Conservation (phyloP, 2,888 invertebrate genomes). For the Holacanthella duospinosa region DNA sequence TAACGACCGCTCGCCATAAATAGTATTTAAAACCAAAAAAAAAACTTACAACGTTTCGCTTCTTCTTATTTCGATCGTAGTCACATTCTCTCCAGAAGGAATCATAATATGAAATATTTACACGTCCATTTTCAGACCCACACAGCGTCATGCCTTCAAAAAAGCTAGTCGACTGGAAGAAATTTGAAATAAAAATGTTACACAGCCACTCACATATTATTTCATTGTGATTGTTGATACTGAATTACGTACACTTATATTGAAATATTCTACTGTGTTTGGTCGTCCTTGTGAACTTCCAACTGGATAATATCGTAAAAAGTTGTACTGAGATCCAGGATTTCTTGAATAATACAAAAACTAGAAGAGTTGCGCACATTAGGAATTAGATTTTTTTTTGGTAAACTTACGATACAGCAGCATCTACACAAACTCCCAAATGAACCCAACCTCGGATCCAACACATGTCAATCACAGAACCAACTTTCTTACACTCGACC, state of each 20-base stretch:
- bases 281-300: constrained; percentile 23
- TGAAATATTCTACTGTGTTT: constrained; percentile 21
- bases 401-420: constrained; percentile 17
- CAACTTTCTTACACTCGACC: constrained; percentile 27
- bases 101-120: constrained; percentile 29
- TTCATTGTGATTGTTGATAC: constrained; percentile 5
- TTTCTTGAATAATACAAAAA: constrained; percentile 9
- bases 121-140: constrained; percentile 30
- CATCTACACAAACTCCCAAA: constrained; percentile 21
- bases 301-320: constrained; percentile 25
- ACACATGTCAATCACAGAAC: constrained; percentile 26
- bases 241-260: constrained; percentile 20
- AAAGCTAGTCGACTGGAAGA: constrained; percentile 14
- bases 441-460: constrained; percentile 36
- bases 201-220: neutral
- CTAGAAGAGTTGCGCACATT: neutral
- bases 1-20: neutral
- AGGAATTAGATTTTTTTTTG: neutral
- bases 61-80: constrained; percentile 34
- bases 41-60: constrained; percentile 27
- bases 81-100: constrained; percentile 35
- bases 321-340: constrained; percentile 21
- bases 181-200: neutral
- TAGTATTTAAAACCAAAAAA: neutral
- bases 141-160: constrained; percentile 29